phyloP scores from a whole-genome alignment of 2,888 invertebrate species.

The Gymnocheta viridis region DNA sequence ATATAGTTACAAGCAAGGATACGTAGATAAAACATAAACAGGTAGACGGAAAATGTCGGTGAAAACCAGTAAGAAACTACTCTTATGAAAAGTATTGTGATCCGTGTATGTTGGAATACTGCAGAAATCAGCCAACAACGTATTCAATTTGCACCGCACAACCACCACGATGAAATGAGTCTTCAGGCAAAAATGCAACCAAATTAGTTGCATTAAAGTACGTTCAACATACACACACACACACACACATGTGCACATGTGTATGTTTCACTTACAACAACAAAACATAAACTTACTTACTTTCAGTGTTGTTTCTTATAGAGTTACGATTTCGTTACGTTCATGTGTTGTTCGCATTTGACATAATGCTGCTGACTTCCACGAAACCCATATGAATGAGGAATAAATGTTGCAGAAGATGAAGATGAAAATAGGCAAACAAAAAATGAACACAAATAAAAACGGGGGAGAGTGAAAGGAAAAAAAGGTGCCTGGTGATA shows the following conservation, averaged over 20 bases:
- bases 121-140: constrained; percentile 49
- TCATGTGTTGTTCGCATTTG: constrained; percentile 45
- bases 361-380: constrained; percentile 65
- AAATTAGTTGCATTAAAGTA: constrained; percentile 69
- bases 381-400: constrained; percentile 52
- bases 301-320: constrained; percentile 56
- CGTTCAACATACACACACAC: not conserved
- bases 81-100: constrained; percentile 31
- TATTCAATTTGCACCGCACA: constrained; percentile 68
- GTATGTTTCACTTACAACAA: constrained; percentile 3
- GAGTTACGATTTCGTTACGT: constrained; percentile 38
- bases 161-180: constrained; percentile 65
- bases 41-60: constrained; percentile 41
- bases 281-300: constrained; percentile 39
- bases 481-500: constrained; percentile 18
- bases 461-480: constrained; percentile 1
- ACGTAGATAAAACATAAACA: not conserved
- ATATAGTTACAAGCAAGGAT: not conserved
- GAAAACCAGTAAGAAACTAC: constrained; percentile 51
- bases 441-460: constrained; percentile 26
- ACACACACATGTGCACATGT: not conserved
- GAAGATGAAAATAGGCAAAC: constrained; percentile 35
- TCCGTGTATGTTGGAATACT: constrained; percentile 7
- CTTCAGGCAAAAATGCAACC: constrained; percentile 67
- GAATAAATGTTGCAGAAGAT: constrained; percentile 19